Conservation (phyloP, 2,888 invertebrate genomes). For the Volucella zonaria region DNA sequence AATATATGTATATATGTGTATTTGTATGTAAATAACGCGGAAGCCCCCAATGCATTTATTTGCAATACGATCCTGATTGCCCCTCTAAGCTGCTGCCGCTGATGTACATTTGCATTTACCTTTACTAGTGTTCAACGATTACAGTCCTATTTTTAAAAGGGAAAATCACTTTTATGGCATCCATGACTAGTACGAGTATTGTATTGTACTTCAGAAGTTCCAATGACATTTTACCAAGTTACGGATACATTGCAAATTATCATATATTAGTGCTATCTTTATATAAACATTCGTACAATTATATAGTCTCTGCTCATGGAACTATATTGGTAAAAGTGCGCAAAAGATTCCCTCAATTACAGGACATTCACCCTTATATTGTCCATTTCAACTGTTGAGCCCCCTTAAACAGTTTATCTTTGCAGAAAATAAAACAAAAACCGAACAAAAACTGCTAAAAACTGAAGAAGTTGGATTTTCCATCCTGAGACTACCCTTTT, state of each 20-base stretch:
- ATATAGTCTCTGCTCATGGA: conserved; percentile 18
- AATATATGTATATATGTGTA: background rate
- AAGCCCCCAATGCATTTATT: conserved; percentile 62
- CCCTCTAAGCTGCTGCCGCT: conserved; percentile 53
- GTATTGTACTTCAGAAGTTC: conserved; percentile 56
- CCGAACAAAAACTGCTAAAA: conserved; percentile 7
- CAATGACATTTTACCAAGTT: conserved; percentile 57
- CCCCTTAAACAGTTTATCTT: background rate
- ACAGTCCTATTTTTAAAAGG: conserved; percentile 39
- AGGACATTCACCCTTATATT: conserved; percentile 56
- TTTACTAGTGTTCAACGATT: conserved; percentile 49
- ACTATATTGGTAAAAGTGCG: background rate
- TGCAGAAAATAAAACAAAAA: background rate
- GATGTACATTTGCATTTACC: conserved; percentile 37
- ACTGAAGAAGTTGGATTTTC: background rate
- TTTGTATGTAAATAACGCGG: conserved; percentile 50
- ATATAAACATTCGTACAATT: background rate
- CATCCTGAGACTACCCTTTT: conserved; percentile 22
- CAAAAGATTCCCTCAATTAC: conserved; percentile 35
- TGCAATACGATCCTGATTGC: conserved; percentile 71
- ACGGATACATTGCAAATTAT: conserved; percentile 40
- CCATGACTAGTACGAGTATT: conserved; percentile 43
- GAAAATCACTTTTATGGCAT: conserved; percentile 70
- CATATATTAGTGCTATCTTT: conserved; percentile 18
- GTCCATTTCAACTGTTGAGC: background rate